Conservation (phyloP, 2,113 vertebrate genomes). For the Mola mola region DNA sequence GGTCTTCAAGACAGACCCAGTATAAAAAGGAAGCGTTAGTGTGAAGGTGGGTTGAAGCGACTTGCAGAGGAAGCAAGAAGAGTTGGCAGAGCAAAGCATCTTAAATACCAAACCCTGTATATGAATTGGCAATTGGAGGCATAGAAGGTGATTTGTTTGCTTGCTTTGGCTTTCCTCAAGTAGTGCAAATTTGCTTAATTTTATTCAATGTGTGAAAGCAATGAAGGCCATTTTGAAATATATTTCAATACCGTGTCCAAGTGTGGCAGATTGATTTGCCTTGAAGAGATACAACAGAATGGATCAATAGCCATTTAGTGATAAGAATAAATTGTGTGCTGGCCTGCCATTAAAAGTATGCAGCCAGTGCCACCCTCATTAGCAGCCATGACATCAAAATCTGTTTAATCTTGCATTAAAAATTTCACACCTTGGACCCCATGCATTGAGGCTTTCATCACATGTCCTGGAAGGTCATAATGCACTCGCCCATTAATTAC, state of each 20-base stretch:
- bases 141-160: too few relatives aligned
- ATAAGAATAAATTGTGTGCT: slow-evolving; percentile 18
- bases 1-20: too few relatives aligned
- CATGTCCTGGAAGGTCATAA: slow-evolving; percentile 65
- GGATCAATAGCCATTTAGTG: slow-evolving; percentile 31
- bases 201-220: not conserved
- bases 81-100: too few relatives aligned
- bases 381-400: slow-evolving; percentile 60
- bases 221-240: slow-evolving; percentile 10
- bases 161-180: too few relatives aligned
- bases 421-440: slow-evolving; percentile 60
- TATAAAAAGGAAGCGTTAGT: too few relatives aligned
- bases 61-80: too few relatives aligned
- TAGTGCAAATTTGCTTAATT: too few relatives aligned
- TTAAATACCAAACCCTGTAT: too few relatives aligned
- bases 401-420: slow-evolving; percentile 70
- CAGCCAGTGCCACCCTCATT: slow-evolving; percentile 57
- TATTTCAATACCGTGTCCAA: not conserved
- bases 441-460: slow-evolving; percentile 61
- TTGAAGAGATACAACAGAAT: slow-evolving; percentile 18
- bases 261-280: slow-evolving; percentile 23
- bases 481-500: slow-evolving; percentile 77
- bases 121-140: too few relatives aligned
- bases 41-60: too few relatives aligned
- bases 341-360: slow-evolving; percentile 29